Base-by-base conservation (phyloP, 2,113 vertebrate genomes). In the Lampris megalopsis region DNA sequence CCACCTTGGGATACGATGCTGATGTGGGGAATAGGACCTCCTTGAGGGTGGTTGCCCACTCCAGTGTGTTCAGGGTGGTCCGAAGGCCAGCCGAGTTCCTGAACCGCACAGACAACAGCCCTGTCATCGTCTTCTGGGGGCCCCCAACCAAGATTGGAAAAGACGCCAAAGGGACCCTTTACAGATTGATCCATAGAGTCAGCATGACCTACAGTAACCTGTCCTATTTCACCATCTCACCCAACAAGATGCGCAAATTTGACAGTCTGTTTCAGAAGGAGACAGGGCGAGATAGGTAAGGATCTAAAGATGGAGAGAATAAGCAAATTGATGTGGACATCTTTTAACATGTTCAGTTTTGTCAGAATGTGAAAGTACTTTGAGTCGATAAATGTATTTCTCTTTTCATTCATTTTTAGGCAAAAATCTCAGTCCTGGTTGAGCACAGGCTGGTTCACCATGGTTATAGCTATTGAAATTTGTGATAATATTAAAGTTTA, bases 401-500 rank as follows among this genome's bases (percentile, higher is more conserved):
- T 42, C 42, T 38, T 41, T 13, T 50, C 50, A 6, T 40, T 49
- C 62, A 3, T 57, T 61, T 61, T 45, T 73, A 99, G 98, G 84
- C 93, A 96, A 88, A 96, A 96, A 86, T 99, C 98, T 0, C 96
- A 96, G 57, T 98, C 98, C 0, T 99, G 98, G 98, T 78, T 99
- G 84, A 99, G 98, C 93, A 99, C 98, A 0, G 98, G 98, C 76
- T 99, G 98, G 98, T 99, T 99, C 91, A 99, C 98, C 80, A 98
- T 99, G 98, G 98, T 96, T 86, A 97, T 98, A 0, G 96, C 97
- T 0, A 96, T 99, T 45, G 97, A 98, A 83, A 79, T 97, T 63
- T 99, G 98, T n/a, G 97, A 99, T 45, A 93, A 90, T 0, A 94
- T 99, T 73, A 96, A 97, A 2, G 97, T 99, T 9, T 99, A 99